phyloP scores from a whole-genome alignment of 2,113 vertebrate species.

The Pseudorasbora parva region DNA sequence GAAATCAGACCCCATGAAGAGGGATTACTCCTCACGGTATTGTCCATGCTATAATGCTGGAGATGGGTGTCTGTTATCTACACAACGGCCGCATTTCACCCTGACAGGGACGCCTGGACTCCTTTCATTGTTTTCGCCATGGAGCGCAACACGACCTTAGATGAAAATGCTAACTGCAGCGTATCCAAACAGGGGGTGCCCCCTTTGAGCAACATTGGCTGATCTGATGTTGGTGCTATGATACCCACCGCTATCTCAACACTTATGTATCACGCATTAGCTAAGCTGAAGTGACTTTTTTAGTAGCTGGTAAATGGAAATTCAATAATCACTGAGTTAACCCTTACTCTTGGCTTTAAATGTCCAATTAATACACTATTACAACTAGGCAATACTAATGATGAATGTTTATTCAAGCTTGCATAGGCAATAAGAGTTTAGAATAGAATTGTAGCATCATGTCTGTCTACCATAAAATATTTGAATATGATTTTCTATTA shows the following conservation, averaged over 20 bases:
- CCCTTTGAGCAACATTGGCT: constrained; percentile 63
- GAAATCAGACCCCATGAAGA: constrained; percentile 80
- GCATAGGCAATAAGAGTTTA: not conserved
- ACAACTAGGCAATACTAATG: not conserved
- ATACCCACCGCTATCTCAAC: constrained; percentile 65
- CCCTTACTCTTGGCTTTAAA: constrained; percentile 22
- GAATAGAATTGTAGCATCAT: not conserved
- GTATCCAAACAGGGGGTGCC: constrained; percentile 72
- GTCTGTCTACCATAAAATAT: not conserved
- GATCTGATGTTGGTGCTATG: constrained; percentile 70
- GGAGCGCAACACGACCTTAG: constrained; percentile 64
- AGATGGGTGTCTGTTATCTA: constrained; percentile 75
- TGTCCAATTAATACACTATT: constrained; percentile 6
- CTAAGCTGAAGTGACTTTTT: constrained; percentile 55
- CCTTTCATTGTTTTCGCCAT: constrained; percentile 57
- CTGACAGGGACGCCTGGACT: constrained; percentile 76
- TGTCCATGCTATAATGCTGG: constrained; percentile 71
- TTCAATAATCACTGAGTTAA: constrained; percentile 27
- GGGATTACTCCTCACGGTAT: constrained; percentile 77
- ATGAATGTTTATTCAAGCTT: constrained; percentile 1
- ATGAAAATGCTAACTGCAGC: constrained; percentile 68
- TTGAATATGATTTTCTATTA: not conserved
- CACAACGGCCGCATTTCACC: constrained; percentile 69
- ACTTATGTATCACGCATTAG: constrained; percentile 58
- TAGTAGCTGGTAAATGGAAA: constrained; percentile 63